phyloP scores from a whole-genome alignment of 1,140 invertebrate genomes.

The Scaptomyza hsui region DNA sequence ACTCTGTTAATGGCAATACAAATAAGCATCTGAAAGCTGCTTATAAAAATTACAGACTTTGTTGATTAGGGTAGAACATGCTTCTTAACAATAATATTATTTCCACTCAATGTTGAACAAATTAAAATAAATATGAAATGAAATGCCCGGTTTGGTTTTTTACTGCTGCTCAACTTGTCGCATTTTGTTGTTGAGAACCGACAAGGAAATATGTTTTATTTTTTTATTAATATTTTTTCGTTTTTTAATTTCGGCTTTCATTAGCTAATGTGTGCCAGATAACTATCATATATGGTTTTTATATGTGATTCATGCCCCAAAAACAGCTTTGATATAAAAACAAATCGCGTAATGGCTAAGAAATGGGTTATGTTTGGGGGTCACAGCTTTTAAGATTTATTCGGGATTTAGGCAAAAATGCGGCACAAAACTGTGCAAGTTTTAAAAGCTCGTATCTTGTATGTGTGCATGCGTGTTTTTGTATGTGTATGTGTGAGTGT shows the following conservation, averaged over 20 bases:
- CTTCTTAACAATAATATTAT: too few species aligned
- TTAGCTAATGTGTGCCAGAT: constrained; percentile 55
- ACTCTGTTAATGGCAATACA: background rate
- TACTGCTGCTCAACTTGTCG: constrained; percentile 33
- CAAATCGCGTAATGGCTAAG: constrained; percentile 43
- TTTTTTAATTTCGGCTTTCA: constrained; percentile 40
- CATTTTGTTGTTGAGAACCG: constrained; percentile 38
- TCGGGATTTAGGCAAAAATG: constrained; percentile 35
- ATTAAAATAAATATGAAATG: constrained; percentile 28
- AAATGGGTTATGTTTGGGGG: constrained; percentile 11
- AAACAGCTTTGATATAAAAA: constrained; percentile 30
- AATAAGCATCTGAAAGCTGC: background rate
- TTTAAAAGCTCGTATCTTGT: constrained; percentile 6
- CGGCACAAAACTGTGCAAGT: constrained; percentile 14
- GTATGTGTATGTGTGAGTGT: constrained; percentile 8
- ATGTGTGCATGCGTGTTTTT: background rate
- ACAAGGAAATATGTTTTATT: constrained; percentile 24
- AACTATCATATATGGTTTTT: constrained; percentile 35
- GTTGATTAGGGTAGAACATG: too few species aligned
- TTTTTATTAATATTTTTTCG: background rate
- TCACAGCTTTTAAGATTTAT: constrained; percentile 38
- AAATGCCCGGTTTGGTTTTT: constrained; percentile 14
- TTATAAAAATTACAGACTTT: background rate
- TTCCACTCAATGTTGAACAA: background rate
- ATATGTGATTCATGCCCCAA: constrained; percentile 5